A percentile compares a stretch with the other conserved stretches of the same genome.
These are phyloP conservation scores for Ibidorhyncha struthersii DNA, from an alignment of 2,113 vertebrate genomes.

Conservation along the genomic window DNA sequence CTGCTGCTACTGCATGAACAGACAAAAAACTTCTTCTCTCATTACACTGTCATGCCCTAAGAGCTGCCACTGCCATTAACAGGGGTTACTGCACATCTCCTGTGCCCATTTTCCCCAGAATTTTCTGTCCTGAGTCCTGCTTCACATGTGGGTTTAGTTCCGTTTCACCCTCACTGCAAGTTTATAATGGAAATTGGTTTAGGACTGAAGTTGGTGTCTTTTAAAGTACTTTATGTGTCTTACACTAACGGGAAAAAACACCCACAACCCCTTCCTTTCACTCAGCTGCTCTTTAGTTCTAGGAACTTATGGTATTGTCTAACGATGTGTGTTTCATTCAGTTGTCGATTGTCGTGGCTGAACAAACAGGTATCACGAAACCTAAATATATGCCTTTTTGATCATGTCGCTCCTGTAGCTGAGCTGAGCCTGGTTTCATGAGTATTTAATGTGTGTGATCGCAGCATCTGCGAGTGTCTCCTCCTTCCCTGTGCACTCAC, in stretches of 20 bases:
- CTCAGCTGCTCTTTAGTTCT: neutral
- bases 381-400: neutral
- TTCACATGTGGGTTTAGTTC: neutral
- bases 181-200: neutral
- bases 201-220: neutral
- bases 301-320: neutral
- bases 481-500: rapidly evolving
- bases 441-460: rapidly evolving
- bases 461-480: neutral
- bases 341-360: neutral
- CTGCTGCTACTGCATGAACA: neutral
- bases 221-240: neutral
- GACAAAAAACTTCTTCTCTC: neutral
- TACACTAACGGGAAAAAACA: neutral
- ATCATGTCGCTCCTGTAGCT: neutral
- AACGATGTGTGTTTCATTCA: neutral
- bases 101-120: rapidly evolving
- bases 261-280: neutral
- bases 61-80: neutral
- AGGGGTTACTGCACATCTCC: neutral
- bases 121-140: neutral
- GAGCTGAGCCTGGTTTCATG: neutral
- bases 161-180: neutral
- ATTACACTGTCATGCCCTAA: rapidly evolving
- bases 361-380: neutral